Percentiles rank a stretch among this genome's conserved stretches.
Conservation (phyloP, 2,888 invertebrate species). For the Mimumesa dahlbomi region DNA sequence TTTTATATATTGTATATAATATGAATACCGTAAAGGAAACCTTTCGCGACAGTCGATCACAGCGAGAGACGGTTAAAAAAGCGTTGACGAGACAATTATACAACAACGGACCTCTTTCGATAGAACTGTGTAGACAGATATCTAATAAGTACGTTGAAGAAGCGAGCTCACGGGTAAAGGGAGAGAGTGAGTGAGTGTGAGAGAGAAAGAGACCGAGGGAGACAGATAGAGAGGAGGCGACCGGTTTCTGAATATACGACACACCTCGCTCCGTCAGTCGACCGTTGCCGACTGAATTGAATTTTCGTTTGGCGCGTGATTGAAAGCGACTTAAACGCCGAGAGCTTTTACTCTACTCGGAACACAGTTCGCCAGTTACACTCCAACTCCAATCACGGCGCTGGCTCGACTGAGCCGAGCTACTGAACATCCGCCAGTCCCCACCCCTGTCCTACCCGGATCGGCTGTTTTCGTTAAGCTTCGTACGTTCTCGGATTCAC, state of each 20-base stretch:
- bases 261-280: slow-evolving; percentile 44
- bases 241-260: neutral
- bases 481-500: slow-evolving; percentile 45
- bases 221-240: slow-evolving; percentile 9
- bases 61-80: slow-evolving; percentile 11
- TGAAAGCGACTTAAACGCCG: slow-evolving; percentile 42
- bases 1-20: too few species aligned
- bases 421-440: slow-evolving; percentile 60
- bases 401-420: slow-evolving; percentile 75
- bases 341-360: slow-evolving; percentile 37
- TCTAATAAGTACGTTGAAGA: too few species aligned
- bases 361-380: slow-evolving; percentile 64
- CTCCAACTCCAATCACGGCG: slow-evolving; percentile 74
- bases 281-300: slow-evolving; percentile 33
- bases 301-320: slow-evolving; percentile 55
- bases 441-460: slow-evolving; percentile 42
- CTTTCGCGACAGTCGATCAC: slow-evolving; percentile 34
- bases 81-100: neutral
- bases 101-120: too few species aligned
- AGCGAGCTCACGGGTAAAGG: neutral
- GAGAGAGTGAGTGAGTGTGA: slow-evolving; percentile 2
- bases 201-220: slow-evolving; percentile 16
- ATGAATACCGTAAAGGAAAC: neutral
- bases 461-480: slow-evolving; percentile 59
- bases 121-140: too few species aligned